phyloP scores from a whole-genome alignment of 2,113 vertebrate species.

The Sterna hirundo region DNA sequence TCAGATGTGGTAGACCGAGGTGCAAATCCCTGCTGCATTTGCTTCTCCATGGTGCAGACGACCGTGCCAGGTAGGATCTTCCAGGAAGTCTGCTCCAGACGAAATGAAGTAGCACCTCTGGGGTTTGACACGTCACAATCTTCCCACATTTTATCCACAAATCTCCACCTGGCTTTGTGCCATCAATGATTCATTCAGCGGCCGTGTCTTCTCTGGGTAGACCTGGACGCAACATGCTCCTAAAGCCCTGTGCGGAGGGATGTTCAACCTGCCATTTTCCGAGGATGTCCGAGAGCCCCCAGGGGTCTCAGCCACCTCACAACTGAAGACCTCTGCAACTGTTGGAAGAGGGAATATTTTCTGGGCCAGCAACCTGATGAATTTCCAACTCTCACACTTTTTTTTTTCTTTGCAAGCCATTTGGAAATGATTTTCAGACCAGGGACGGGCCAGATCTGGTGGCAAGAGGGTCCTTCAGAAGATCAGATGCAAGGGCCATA shows the following conservation, averaged over 20 bases:
- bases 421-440: background rate
- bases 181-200: background rate
- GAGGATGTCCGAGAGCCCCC: background rate
- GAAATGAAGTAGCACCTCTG: background rate
- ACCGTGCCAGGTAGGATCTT: background rate
- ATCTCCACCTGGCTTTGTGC: background rate
- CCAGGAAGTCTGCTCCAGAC: background rate
- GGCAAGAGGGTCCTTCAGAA: background rate
- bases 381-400: background rate
- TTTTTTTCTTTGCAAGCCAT: background rate
- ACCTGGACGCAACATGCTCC: background rate
- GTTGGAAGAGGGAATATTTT: background rate
- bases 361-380: background rate
- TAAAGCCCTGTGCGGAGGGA: fast-evolving
- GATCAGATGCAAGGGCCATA: background rate
- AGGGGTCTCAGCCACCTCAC: background rate
- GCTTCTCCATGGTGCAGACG: background rate
- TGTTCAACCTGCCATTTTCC: background rate
- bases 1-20: background rate
- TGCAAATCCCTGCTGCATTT: background rate
- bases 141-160: background rate
- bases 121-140: background rate
- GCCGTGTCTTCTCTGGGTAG: background rate
- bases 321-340: background rate
- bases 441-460: background rate